Evolutionary conservation across 1,140 invertebrate species (phyloP).

Genomic region (Theocolax elegans): DNA sequence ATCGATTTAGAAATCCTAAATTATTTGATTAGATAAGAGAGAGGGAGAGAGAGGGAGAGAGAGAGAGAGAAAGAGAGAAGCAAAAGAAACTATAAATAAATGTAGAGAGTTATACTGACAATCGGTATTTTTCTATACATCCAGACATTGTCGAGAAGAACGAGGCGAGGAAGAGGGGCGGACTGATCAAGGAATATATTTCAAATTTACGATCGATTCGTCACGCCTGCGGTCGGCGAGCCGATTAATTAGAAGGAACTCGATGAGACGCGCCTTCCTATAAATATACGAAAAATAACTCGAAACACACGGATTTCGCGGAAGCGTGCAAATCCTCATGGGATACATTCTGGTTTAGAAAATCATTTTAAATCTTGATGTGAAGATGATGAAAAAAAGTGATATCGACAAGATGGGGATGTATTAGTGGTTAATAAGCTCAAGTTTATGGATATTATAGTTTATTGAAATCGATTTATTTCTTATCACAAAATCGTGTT

Average conservation of each 20-base stretch:
- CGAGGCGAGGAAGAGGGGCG: constrained; percentile 2
- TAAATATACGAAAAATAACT: constrained; percentile 18
- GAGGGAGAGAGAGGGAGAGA: no score
- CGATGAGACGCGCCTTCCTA: constrained; percentile 8
- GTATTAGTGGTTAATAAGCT: background rate
- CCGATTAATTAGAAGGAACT: constrained; percentile 41
- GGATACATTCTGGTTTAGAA: constrained; percentile 4
- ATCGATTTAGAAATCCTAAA: constrained; percentile 13
- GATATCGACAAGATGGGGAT: background rate
- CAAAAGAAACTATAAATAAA: no score
- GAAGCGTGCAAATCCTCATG: background rate
- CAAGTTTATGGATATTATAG: no score
- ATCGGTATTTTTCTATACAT: no score
- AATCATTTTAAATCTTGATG: no score
- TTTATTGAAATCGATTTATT: no score
- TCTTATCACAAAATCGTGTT: no score
- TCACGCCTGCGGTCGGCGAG: constrained; percentile 26
- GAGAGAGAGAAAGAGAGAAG: no score
- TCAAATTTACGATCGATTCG: constrained; percentile 43
- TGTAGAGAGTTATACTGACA: no score
- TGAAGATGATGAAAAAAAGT: no score
- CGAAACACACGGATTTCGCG: constrained; percentile 2
- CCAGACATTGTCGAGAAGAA: no score
- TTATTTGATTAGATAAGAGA: constrained; percentile 15
- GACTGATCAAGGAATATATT: constrained; percentile 36